Evolutionary conservation across 2,797 vertebrate genomes (phyloP).

Genomic region (Peromyscus eremicus): DNA sequence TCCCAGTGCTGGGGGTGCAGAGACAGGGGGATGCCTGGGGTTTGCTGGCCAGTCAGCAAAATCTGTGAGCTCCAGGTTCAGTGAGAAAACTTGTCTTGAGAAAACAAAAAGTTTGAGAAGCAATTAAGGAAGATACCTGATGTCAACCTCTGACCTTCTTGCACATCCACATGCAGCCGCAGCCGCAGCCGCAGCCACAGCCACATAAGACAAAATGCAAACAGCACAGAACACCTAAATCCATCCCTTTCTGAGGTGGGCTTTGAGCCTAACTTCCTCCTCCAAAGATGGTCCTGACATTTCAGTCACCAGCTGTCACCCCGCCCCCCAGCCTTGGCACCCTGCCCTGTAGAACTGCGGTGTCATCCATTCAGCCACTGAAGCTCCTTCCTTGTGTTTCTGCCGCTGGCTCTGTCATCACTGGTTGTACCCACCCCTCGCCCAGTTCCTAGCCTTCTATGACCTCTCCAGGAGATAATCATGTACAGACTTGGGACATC

Average conservation of each 20-base stretch:
- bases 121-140: neutral
- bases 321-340: neutral
- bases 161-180: neutral
- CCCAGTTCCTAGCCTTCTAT: no score
- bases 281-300: neutral
- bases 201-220: neutral
- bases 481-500: neutral
- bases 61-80: neutral
- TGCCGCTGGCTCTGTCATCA: neutral
- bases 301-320: accelerated
- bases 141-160: neutral
- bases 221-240: neutral
- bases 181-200: neutral
- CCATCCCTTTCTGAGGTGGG: neutral
- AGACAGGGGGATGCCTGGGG: neutral
- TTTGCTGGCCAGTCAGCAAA: neutral
- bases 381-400: neutral
- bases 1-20: neutral
- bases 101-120: neutral
- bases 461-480: neutral
- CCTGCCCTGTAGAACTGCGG: neutral
- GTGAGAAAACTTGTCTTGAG: neutral
- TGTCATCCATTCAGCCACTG: no score
- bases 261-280: neutral
- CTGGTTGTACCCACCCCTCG: neutral